Base-by-base conservation (phyloP, 2,113 vertebrate species). In the Micronycteris hirsuta region DNA sequence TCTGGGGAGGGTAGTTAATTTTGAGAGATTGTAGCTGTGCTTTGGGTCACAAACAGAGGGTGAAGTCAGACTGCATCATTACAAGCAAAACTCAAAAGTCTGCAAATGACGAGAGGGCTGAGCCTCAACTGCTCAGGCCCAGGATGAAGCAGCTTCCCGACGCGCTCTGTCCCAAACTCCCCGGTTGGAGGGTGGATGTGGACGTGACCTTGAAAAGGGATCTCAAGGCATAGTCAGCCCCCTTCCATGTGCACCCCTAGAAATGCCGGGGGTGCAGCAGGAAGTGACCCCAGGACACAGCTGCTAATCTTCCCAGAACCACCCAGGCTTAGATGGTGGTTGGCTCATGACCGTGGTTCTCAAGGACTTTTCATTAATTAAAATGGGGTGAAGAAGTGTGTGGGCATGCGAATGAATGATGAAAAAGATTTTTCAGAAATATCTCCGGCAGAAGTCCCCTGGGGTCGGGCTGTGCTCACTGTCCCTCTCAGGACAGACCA, bases 211-310 rank as follows among this genome's bases (percentile, higher is more conserved):
- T 58, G 67, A 67, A 61, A 73, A 19, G 17, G 9, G 22, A 5
- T 45, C 36, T 70, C 52, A 45, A 71, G 13, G 13, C 11, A 3
- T 13, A 52, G 31, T 3, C 7, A 13, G 3, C 22, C 12, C 33
- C 6, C 13, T 71, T 58, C 36, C 73, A 19, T 22, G 13, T 73
- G 65, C 13, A 24, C 1, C 45, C 19, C 17, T 65, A 31, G 45
- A 63, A 38, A 67, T 22, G 14, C 1, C 0, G 3, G 6, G 36
- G 38, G 5, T 52, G 1, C 47, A 71, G 28, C 4, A 10, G 19
- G 19, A 77, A 71, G 31, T 24, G n/a, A n/a, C 33, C 2, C 49
- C 49, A 58, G 68, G 8, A 56, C 17, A 58, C 7, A 65, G 36
- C 56, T 10, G 7, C 43, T 19, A 4, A 70, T 31, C n/a, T 36